Conservation (phyloP, 2,113 vertebrate species). For the Melanostigma gelatinosum region DNA sequence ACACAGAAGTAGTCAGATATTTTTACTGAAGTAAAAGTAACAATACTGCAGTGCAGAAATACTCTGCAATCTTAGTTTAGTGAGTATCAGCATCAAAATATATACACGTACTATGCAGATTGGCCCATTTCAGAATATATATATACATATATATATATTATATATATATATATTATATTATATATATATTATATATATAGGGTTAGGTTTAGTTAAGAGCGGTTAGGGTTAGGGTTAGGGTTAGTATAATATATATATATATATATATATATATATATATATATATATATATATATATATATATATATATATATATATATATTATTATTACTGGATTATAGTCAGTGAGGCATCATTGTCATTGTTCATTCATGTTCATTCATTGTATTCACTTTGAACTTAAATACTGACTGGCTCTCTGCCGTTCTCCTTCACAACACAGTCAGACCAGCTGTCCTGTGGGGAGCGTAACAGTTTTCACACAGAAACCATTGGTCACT, state of each 20-base stretch:
- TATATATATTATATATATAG: too few relatives aligned
- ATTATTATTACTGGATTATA: not conserved
- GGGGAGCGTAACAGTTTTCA: conserved; percentile 12
- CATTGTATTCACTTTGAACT: not conserved
- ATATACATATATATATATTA: not conserved
- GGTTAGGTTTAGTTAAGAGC: too few relatives aligned
- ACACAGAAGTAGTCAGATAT: not conserved
- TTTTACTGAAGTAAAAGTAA: too few relatives aligned
- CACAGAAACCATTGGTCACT: not conserved
- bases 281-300: not conserved
- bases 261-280: too few relatives aligned
- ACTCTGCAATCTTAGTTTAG: not conserved
- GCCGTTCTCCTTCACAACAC: conserved; percentile 20
- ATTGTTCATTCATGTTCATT: too few relatives aligned
- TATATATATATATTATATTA: not conserved
- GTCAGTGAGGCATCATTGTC: not conserved
- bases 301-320: not conserved
- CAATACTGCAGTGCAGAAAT: not conserved
- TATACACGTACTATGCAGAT: not conserved
- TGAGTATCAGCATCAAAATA: not conserved
- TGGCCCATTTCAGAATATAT: not conserved
- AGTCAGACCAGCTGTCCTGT: conserved; percentile 11
- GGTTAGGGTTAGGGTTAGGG: too few relatives aligned
- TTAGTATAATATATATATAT: not conserved
- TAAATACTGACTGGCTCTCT: not conserved